Conservation (phyloP, 2,113 vertebrate species). For the Scartelaos histophorus region DNA sequence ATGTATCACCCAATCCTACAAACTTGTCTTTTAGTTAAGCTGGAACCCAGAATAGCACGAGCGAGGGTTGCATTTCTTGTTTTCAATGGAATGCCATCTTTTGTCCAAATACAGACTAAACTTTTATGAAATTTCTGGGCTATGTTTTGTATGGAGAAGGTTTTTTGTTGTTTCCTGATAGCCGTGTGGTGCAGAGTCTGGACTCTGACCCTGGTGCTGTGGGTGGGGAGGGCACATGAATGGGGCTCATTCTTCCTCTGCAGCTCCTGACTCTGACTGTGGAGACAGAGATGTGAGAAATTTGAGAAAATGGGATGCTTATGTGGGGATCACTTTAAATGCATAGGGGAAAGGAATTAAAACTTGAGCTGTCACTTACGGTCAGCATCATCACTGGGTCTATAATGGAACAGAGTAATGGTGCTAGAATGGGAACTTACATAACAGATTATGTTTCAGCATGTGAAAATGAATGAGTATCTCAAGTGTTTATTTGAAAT, state of each 20-base stretch:
- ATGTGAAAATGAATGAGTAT: not conserved
- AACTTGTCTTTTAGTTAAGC: not conserved
- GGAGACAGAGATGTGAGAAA: conserved; percentile 57
- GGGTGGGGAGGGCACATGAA: conserved; percentile 69
- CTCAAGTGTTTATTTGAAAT: too few species aligned
- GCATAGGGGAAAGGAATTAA: not conserved
- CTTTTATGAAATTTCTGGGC: not conserved
- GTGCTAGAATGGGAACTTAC: not conserved
- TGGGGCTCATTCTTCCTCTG: conserved; percentile 73
- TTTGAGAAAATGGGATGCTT: conserved; percentile 33
- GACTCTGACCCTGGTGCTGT: conserved; percentile 69
- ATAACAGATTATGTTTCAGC: not conserved
- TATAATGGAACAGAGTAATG: not conserved
- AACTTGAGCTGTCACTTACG: not conserved
- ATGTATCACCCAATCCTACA: not conserved
- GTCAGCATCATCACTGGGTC: not conserved
- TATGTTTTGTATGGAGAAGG: conserved; percentile 26
- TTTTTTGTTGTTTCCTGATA: conserved; percentile 51
- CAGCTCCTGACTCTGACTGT: conserved; percentile 54
- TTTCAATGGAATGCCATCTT: not conserved
- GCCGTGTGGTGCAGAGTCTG: conserved; percentile 44
- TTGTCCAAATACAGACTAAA: conserved; percentile 23
- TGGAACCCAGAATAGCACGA: conserved; percentile 6
- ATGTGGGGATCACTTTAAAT: not conserved
- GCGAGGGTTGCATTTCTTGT: not conserved